Base-by-base conservation (phyloP, 64 coral and sea anemone species). In the Stichodactyla helianthus region DNA sequence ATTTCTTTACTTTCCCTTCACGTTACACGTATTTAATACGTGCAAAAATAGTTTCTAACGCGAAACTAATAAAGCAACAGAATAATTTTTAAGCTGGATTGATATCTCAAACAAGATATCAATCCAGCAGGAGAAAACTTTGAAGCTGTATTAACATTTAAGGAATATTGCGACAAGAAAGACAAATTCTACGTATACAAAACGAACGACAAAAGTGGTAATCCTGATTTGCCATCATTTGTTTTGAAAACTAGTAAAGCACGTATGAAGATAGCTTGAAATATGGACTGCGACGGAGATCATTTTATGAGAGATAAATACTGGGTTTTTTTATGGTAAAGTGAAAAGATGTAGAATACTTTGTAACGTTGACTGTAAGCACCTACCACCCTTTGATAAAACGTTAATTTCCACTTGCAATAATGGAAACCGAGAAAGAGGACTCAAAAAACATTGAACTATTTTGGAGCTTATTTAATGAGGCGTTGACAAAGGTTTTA, bases 301-400 rank as follows among this genome's bases (percentile, higher is more conserved):
- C 86, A 85, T 31, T 88, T 85, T 22, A 84, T 92, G 81, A 88
- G 9, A 14, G 71, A 88, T 12, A 86, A 92, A 19, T 92, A 79
- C 51, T 92, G 4, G 86, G 64, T 92, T 23, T 82, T 92, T 92
- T 67, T 71, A 92, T 22, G 55, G 91, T 52, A 93, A 93, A 86
- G 82, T 86, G 0, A 93, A 93, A 60, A 52, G 82, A 50, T 85
- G 82, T 54, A 60, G 51, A 26, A 87, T 2, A 85, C 27, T 91
- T 82, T 86, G 84, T 91, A 67, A 91, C 89, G 14, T 55, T 91
- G 35, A 91, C 84, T 23, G 89, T 84, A 35, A 87, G 89, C 59
- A 83, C 78, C 44, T 91, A 91, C 65, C 84, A 91, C 82, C 89
- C 78, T 14, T 52, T 83, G 4, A 50, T 91, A 56, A 87, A 91